Conservation (phyloP, 1,140 invertebrate genomes). For the Argopecten irradians region DNA sequence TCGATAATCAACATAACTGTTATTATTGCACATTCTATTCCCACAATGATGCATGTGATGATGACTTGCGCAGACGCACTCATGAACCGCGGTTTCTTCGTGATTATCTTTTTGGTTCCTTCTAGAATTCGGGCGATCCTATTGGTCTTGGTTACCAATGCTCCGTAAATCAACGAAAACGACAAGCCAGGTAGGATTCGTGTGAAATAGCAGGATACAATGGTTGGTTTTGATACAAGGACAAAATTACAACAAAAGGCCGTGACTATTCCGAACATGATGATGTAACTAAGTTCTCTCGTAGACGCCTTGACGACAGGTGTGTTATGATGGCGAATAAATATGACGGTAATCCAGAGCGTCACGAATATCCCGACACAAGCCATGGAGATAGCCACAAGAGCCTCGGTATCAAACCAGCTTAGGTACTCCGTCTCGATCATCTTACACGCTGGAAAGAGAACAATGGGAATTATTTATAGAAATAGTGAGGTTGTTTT, state of each 20-base stretch:
- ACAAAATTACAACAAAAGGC: constrained; percentile 83
- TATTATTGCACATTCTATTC: constrained; percentile 84
- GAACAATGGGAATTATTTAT: constrained; percentile 15
- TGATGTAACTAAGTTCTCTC: constrained; percentile 88
- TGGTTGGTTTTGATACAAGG: constrained; percentile 84
- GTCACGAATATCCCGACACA: constrained; percentile 84
- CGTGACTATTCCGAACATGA: constrained; percentile 82
- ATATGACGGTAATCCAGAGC: constrained; percentile 80
- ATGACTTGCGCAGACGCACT: constrained; percentile 82
- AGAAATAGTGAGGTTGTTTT: too few species aligned
- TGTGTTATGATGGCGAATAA: constrained; percentile 84
- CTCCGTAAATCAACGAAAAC: constrained; percentile 90
- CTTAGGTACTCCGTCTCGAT: constrained; percentile 80
- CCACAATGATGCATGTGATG: constrained; percentile 83
- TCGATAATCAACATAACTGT: constrained; percentile 84
- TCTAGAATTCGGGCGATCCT: constrained; percentile 90
- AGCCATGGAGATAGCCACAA: constrained; percentile 82
- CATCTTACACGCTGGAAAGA: constrained; percentile 79
- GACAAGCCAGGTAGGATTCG: constrained; percentile 86
- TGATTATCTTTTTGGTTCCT: constrained; percentile 87
- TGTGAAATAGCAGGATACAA: constrained; percentile 83
- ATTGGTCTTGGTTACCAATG: constrained; percentile 91
- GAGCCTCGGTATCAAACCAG: constrained; percentile 81
- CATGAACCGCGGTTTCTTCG: constrained; percentile 85
- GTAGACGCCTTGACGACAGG: constrained; percentile 88